phyloP scores from a whole-genome alignment of 2,113 vertebrate genomes.

The Alectura lathami region DNA sequence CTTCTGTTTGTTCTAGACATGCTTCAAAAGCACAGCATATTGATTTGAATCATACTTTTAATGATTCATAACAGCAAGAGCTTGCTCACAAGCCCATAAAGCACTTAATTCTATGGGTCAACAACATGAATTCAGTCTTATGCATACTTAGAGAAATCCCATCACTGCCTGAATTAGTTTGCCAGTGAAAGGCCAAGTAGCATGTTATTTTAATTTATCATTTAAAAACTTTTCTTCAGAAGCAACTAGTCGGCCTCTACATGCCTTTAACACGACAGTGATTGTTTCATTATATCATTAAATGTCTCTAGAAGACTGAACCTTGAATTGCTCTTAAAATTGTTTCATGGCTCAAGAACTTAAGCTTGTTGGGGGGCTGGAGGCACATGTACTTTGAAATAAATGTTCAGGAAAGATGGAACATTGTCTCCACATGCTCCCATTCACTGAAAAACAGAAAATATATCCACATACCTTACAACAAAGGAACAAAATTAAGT shows the following conservation, averaged over 20 bases:
- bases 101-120: background rate
- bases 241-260: background rate
- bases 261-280: background rate
- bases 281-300: background rate
- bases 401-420: background rate
- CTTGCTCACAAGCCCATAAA: background rate
- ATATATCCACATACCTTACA: background rate
- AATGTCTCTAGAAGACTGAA: background rate
- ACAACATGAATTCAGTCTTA: background rate
- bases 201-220: background rate
- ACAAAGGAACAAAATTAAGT: rapidly evolving
- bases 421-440: background rate
- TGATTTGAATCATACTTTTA: background rate
- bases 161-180: background rate
- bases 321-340: background rate
- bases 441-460: background rate
- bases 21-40: background rate
- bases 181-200: background rate
- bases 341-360: background rate
- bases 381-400: background rate
- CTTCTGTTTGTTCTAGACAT: background rate
- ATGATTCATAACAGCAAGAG: background rate
- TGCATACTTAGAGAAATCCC: background rate
- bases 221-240: background rate
- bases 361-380: rapidly evolving